Evolutionary conservation across 1,140 invertebrate genomes (phyloP).

Genomic region (Zaprionus taronus): DNA sequence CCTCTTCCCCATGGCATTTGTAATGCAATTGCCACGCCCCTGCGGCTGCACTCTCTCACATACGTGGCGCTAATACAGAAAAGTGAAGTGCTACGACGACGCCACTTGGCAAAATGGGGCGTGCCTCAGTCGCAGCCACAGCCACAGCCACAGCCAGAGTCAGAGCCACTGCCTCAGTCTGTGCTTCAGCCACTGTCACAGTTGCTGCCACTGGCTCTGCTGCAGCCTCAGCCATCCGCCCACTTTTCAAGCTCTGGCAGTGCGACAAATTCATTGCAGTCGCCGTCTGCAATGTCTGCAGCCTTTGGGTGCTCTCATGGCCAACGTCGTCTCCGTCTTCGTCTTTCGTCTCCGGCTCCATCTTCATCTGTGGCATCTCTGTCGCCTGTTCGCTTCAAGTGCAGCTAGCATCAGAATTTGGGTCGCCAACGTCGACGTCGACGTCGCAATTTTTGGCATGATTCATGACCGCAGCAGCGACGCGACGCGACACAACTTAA

Average conservation of each 20-base stretch:
- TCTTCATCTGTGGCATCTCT: neutral
- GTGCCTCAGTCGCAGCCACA: slow-evolving; percentile 21
- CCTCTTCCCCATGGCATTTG: slow-evolving; percentile 30
- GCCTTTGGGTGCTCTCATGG: slow-evolving; percentile 50
- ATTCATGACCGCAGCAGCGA: slow-evolving; percentile 69
- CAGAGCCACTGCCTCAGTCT: neutral
- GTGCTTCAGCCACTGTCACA: slow-evolving; percentile 9
- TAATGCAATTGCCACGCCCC: slow-evolving; percentile 79
- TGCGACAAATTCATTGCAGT: slow-evolving; percentile 73
- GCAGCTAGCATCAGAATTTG: slow-evolving; percentile 55
- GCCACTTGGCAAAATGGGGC: slow-evolving; percentile 70
- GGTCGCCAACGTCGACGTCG: slow-evolving; percentile 61
- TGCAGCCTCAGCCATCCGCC: slow-evolving; percentile 25
- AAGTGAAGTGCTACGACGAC: slow-evolving; percentile 75
- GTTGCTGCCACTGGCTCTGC: neutral
- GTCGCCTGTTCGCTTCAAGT: slow-evolving; percentile 29
- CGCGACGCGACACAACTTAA: slow-evolving; percentile 64
- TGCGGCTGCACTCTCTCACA: slow-evolving; percentile 64
- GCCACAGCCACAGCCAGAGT: neutral
- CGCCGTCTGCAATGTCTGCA: slow-evolving; percentile 39
- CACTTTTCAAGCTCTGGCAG: slow-evolving; percentile 50
- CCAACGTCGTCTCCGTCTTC: slow-evolving; percentile 12
- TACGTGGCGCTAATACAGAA: slow-evolving; percentile 79
- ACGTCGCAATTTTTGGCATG: slow-evolving; percentile 73
- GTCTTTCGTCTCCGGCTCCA: neutral